Percentiles rank a stretch among this genome's conserved stretches.
These are phyloP conservation scores for Oithona nana DNA, from an alignment of 2,888 invertebrate genomes.

Conservation along the genomic window DNA sequence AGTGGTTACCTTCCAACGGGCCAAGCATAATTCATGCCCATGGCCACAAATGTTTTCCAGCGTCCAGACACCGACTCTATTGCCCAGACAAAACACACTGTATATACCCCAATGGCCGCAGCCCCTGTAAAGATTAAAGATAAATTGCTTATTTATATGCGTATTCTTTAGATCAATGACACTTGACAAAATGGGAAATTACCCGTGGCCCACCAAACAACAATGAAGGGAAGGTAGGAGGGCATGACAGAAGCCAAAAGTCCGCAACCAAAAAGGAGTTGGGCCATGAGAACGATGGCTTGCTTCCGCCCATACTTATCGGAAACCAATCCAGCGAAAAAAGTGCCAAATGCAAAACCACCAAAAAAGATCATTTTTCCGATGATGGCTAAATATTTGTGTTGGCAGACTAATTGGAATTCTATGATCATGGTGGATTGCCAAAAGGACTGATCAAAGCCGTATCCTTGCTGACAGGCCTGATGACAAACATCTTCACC, in stretches of 20 bases:
- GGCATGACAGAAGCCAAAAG: background rate
- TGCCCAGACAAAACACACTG: constrained; percentile 13
- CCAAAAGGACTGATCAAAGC: background rate
- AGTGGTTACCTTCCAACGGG: constrained; percentile 8
- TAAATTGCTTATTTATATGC: too few species aligned
- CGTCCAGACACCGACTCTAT: constrained; percentile 9
- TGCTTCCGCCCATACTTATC: constrained; percentile 14
- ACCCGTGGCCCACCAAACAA: constrained; percentile 5
- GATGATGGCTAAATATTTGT: background rate
- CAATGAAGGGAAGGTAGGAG: background rate
- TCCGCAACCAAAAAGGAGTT: constrained; percentile 10
- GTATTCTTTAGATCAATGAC: background rate
- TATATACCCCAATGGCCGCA: constrained; percentile 8
- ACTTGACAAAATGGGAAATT: background rate
- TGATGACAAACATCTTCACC: background rate
- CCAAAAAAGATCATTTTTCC: constrained; percentile 4
- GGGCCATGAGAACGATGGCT: background rate
- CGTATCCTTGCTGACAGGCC: background rate
- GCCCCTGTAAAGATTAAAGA: background rate
- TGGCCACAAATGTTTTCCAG: constrained; percentile 10
- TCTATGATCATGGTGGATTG: background rate
- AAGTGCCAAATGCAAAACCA: constrained; percentile 15
- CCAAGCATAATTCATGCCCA: constrained; percentile 5
- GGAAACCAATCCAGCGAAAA: constrained; percentile 13
- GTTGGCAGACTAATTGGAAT: background rate